These are phyloP conservation scores for Tuta absoluta DNA, from an alignment of 2,888 invertebrate species.

Conservation along the genomic window DNA sequence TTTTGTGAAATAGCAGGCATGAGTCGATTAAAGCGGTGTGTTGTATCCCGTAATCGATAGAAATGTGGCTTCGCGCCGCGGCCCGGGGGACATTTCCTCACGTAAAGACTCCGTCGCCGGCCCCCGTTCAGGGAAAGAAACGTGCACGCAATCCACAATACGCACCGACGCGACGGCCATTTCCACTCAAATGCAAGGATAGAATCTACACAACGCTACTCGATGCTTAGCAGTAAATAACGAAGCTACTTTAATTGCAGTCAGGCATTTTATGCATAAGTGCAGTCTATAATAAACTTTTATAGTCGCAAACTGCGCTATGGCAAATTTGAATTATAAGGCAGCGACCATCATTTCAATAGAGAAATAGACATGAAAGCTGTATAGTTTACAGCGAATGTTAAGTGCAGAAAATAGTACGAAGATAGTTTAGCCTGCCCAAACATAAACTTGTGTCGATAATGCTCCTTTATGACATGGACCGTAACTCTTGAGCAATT, in stretches of 20 bases:
- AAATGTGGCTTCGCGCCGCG: slow-evolving; percentile 46
- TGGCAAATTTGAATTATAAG: slow-evolving; percentile 4
- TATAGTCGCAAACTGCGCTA: slow-evolving; percentile 8
- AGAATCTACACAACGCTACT: slow-evolving; percentile 43
- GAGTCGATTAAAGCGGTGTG: slow-evolving; percentile 35
- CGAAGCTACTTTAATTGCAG: background rate
- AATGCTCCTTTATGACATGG: background rate
- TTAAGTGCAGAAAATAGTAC: slow-evolving; percentile 4
- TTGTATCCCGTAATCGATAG: slow-evolving; percentile 47
- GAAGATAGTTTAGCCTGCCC: background rate
- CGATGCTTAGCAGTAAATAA: slow-evolving; percentile 1
- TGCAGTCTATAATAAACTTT: slow-evolving; percentile 9
- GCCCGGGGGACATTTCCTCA: slow-evolving; percentile 58
- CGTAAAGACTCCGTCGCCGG: slow-evolving; percentile 54
- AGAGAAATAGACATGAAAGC: slow-evolving; percentile 12
- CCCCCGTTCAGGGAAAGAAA: slow-evolving; percentile 58
- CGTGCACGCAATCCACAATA: slow-evolving; percentile 65
- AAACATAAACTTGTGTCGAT: slow-evolving; percentile 10
- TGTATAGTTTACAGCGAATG: slow-evolving; percentile 3
- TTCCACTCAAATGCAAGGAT: slow-evolving; percentile 40
- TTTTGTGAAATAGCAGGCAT: slow-evolving; percentile 24
- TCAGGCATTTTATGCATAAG: background rate
- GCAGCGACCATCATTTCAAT: slow-evolving; percentile 9
- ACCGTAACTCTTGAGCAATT: slow-evolving; percentile 13
- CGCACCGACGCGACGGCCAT: slow-evolving; percentile 41